These are phyloP conservation scores for Pseudoips prasinana DNA, from an alignment of 2,888 invertebrate species.

Conservation along the genomic window DNA sequence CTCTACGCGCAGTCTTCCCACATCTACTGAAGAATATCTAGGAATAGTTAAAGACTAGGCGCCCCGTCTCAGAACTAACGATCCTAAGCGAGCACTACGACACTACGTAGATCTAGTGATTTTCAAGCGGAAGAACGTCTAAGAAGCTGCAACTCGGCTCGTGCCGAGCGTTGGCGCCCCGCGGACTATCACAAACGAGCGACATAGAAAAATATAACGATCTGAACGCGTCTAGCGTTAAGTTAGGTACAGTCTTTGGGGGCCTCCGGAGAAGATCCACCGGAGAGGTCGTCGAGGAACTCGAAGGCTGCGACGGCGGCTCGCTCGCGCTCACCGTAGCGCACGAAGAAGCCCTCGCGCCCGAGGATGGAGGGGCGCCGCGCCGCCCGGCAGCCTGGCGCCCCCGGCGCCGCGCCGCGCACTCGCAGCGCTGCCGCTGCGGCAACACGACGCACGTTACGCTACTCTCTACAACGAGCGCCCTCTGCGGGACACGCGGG, in stretches of 20 bases:
- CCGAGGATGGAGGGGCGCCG: constrained; percentile 88
- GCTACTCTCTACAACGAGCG: constrained; percentile 56
- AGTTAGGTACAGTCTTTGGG: constrained; percentile 72
- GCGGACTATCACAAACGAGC: constrained; percentile 52
- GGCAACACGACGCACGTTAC: constrained; percentile 48
- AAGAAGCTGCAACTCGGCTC: constrained; percentile 71
- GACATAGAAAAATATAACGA: constrained; percentile 66
- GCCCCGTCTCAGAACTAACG: constrained; percentile 50
- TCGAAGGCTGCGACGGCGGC: constrained; percentile 91
- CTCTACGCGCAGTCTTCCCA: constrained; percentile 38
- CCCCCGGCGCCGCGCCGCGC: constrained; percentile 77
- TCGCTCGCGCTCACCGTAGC: constrained; percentile 88
- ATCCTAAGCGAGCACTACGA: constrained; percentile 53
- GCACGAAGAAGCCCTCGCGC: constrained; percentile 88
- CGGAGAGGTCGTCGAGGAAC: constrained; percentile 87
- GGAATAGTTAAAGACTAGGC: constrained; percentile 51
- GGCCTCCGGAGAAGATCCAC: constrained; percentile 64
- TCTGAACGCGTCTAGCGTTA: constrained; percentile 56
- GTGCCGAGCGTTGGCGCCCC: constrained; percentile 27
- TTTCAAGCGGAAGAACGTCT: constrained; percentile 44
- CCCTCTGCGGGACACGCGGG: constrained; percentile 63
- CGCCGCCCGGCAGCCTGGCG: constrained; percentile 72
- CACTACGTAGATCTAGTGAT: constrained; percentile 51
- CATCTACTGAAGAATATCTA: constrained; percentile 48
- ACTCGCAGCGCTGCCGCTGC: constrained; percentile 84